phyloP scores from a whole-genome alignment of 2,797 vertebrate genomes.

The Chanos chanos region DNA sequence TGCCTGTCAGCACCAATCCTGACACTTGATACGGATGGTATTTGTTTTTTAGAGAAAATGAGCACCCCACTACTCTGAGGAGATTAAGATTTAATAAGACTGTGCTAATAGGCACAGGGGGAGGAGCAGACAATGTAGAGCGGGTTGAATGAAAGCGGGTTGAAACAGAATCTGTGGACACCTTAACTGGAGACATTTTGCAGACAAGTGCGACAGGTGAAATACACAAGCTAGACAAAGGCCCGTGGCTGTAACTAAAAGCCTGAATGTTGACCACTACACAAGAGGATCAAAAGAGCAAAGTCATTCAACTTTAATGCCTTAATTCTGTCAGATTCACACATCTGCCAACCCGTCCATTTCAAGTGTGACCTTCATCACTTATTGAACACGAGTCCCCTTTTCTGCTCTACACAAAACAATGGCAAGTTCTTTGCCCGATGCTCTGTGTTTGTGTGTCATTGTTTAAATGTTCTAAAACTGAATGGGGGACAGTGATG shows the following conservation, averaged over 20 bases:
- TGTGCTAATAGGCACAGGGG: too few species aligned
- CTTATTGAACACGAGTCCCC: conserved; percentile 39
- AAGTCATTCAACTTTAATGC: conserved; percentile 46
- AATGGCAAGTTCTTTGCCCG: neutral
- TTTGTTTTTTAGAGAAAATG: too few species aligned
- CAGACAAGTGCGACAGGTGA: neutral
- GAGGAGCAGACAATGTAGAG: too few species aligned
- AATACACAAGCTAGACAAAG: conserved; percentile 13
- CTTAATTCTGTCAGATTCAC: conserved; percentile 27
- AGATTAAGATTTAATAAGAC: too few species aligned
- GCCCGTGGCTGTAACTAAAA: conserved; percentile 18
- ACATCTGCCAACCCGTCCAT: conserved; percentile 35
- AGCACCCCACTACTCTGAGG: too few species aligned
- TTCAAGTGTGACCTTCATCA: conserved; percentile 40
- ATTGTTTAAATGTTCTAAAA: neutral
- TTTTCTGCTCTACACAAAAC: neutral
- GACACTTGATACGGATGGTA: too few species aligned
- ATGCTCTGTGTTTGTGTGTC: neutral
- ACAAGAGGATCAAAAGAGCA: conserved; percentile 20
- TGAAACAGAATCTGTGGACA: too few species aligned
- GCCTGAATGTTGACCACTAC: conserved; percentile 27
- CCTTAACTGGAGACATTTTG: too few species aligned
- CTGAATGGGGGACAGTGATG: neutral
- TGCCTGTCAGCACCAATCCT: too few species aligned
- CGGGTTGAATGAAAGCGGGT: too few species aligned